Conservation (phyloP, 2,888 invertebrate species). For the Nemurella pictetii region DNA sequence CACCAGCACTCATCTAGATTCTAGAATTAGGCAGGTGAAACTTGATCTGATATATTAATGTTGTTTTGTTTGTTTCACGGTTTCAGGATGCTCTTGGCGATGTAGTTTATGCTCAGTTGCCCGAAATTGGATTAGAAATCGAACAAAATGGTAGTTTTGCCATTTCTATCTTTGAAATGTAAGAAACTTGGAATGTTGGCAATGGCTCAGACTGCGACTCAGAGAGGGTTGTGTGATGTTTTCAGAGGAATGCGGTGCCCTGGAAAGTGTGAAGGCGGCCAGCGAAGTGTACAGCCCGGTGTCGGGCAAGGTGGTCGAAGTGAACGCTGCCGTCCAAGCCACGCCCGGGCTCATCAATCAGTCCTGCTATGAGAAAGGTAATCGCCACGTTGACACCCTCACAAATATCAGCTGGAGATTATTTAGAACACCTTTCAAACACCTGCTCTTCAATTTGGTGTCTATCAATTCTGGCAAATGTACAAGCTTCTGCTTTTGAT, state of each 20-base stretch:
- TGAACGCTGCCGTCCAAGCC: conserved; percentile 78
- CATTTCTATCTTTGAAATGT: too few species aligned
- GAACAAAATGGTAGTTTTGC: conserved; percentile 74
- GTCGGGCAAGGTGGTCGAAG: conserved; percentile 82
- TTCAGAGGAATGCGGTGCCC: conserved; percentile 88
- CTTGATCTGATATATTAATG: too few species aligned
- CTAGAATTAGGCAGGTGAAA: too few species aligned
- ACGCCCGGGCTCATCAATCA: conserved; percentile 88
- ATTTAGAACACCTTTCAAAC: too few species aligned
- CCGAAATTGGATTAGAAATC: conserved; percentile 73
- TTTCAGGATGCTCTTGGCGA: conserved; percentile 90
- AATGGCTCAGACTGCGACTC: background rate
- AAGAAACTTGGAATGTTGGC: too few species aligned
- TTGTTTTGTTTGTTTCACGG: too few species aligned
- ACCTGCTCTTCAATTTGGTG: too few species aligned
- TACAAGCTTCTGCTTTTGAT: too few species aligned
- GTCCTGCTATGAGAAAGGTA: conserved; percentile 87
- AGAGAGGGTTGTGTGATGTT: conserved; percentile 34
- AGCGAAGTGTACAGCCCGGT: conserved; percentile 94
- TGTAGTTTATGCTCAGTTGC: conserved; percentile 93
- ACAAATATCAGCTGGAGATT: too few species aligned
- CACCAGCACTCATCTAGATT: too few species aligned
- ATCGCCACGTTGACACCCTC: conserved; percentile 1
- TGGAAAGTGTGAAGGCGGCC: conserved; percentile 99
- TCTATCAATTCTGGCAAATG: too few species aligned